These are phyloP conservation scores for Penaeus vannamei DNA, from an alignment of 1,140 invertebrate genomes.

Conservation along the genomic window DNA sequence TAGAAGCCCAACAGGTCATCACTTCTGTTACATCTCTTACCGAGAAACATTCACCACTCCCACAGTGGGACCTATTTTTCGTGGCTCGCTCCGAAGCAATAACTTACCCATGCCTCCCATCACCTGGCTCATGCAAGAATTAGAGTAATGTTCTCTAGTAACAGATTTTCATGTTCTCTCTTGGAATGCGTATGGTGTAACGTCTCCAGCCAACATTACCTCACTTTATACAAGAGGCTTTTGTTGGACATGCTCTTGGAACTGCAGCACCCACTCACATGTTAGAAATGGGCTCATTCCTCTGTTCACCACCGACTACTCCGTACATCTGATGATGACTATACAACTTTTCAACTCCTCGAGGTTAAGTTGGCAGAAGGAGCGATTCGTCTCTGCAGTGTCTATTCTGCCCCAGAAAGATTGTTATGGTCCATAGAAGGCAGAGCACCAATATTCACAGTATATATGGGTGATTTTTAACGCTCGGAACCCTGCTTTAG, in stretches of 20 bases:
- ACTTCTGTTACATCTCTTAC: neutral
- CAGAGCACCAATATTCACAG: too few species aligned
- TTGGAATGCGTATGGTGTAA: conserved; percentile 9
- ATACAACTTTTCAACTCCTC: neutral
- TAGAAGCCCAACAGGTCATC: conserved; percentile 20
- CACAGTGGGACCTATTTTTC: neutral
- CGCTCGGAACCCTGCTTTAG: too few species aligned
- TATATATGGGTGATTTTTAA: too few species aligned
- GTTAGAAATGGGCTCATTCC: conserved; percentile 20
- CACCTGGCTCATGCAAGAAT: neutral
- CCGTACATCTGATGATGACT: neutral
- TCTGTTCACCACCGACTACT: too few species aligned
- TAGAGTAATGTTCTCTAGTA: too few species aligned
- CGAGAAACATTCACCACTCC: neutral
- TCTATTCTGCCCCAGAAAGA: too few species aligned
- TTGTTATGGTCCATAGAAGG: too few species aligned
- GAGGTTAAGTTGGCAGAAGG: too few species aligned
- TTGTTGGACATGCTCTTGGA: too few species aligned
- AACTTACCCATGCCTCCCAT: neutral
- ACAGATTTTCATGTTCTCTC: neutral
- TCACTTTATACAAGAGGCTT: neutral
- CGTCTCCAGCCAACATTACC: neutral
- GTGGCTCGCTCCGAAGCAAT: neutral
- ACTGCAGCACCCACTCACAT: conserved; percentile 10
- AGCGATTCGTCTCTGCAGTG: too few species aligned